phyloP scores from a whole-genome alignment of 1,140 invertebrate species.

The Dendrolimus kikuchii region DNA sequence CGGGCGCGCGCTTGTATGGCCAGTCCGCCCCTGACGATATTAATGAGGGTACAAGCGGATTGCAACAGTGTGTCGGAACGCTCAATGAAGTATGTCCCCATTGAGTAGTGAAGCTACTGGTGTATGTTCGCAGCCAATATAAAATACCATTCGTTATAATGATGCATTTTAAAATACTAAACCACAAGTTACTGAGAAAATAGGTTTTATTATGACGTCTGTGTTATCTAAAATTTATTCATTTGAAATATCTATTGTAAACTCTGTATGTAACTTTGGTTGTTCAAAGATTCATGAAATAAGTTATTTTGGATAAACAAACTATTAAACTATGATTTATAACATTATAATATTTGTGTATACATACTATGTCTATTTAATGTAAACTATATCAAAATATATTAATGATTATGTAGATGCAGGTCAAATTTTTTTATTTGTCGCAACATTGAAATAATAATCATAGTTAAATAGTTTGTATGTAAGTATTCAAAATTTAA shows the following conservation, averaged over 20 bases:
- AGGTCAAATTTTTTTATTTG: neutral
- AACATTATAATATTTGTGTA: no score
- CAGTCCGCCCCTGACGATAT: constrained; percentile 73
- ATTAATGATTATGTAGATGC: no score
- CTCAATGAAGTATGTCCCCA: constrained; percentile 45
- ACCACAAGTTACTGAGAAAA: no score
- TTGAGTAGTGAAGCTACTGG: constrained; percentile 59
- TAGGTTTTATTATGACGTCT: no score
- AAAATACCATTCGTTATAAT: constrained; percentile 6
- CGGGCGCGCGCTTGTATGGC: constrained; percentile 71
- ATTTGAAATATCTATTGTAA: no score
- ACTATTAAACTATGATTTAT: no score
- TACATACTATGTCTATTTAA: no score
- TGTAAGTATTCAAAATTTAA: constrained; percentile 23
- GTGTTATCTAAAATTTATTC: no score
- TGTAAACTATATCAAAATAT: no score
- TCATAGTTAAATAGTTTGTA: constrained; percentile 28
- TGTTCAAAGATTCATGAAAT: no score
- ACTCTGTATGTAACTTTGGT: no score
- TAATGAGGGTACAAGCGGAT: constrained; percentile 71
- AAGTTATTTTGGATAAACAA: no score
- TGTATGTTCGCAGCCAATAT: constrained; percentile 49
- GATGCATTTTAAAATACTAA: neutral
- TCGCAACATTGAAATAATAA: constrained; percentile 1
- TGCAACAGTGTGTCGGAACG: constrained; percentile 63